These are phyloP conservation scores for Ceyx melanurus DNA, from an alignment of 2,113 vertebrate genomes.

Conservation along the genomic window DNA sequence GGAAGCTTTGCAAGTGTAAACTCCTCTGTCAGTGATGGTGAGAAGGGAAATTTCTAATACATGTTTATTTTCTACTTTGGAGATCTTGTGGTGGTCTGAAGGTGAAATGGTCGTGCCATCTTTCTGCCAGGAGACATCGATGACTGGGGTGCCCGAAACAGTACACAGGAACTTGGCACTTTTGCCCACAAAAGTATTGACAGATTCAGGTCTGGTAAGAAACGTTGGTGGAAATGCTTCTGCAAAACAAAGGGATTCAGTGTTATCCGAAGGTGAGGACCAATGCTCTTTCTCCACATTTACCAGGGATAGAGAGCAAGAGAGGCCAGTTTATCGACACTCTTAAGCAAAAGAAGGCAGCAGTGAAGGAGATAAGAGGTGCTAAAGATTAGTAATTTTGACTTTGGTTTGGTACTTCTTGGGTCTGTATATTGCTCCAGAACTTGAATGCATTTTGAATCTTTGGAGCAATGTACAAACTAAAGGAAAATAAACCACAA, in stretches of 20 bases:
- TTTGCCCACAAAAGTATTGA: slow-evolving; percentile 94
- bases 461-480: neutral
- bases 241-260: slow-evolving; percentile 85
- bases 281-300: neutral
- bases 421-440: neutral
- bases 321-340: neutral
- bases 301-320: slow-evolving; percentile 8
- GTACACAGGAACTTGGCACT: slow-evolving; percentile 88
- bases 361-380: neutral
- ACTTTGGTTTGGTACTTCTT: neutral
- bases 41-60: slow-evolving; percentile 87
- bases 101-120: slow-evolving; percentile 85
- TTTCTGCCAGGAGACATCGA: slow-evolving; percentile 94
- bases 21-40: slow-evolving; percentile 82
- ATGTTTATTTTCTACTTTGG: slow-evolving; percentile 87
- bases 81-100: slow-evolving; percentile 81
- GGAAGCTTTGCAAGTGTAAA: slow-evolving; percentile 95
- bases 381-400: neutral
- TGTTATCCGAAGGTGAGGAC: slow-evolving; percentile 41
- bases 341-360: neutral
- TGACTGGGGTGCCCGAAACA: slow-evolving; percentile 89
- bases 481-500: neutral
- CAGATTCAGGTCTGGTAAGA: slow-evolving; percentile 90
- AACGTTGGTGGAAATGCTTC: slow-evolving; percentile 94
- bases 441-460: neutral